Conservation (phyloP, 2,113 vertebrate genomes). For the Catharus fuscescens region DNA sequence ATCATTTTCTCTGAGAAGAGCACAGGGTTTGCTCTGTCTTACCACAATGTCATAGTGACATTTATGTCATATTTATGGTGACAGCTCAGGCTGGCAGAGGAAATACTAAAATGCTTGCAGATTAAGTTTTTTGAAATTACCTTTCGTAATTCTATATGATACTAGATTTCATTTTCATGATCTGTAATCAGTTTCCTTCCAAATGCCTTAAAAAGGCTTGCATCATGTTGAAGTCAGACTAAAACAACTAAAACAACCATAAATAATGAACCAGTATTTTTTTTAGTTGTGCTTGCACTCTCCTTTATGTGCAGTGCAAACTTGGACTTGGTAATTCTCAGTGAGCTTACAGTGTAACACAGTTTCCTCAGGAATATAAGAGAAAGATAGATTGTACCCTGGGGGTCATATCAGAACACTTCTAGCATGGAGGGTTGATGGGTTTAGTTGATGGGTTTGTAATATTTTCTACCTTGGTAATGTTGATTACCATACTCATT, state of each 20-base stretch:
- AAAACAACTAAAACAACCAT: neutral
- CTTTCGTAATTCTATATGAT: neutral
- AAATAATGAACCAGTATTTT: neutral
- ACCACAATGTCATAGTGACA: too few relatives aligned
- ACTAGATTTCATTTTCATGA: neutral
- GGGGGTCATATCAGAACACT: neutral
- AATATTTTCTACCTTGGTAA: neutral
- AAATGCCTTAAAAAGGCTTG: neutral
- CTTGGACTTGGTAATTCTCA: neutral
- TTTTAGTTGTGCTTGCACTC: neutral
- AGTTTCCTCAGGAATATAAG: neutral
- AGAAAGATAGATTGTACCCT: neutral
- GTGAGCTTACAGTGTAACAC: neutral
- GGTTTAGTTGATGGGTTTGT: neutral
- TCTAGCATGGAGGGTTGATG: neutral
- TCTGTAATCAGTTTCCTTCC: neutral
- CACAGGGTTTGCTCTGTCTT: neutral
- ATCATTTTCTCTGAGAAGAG: neutral
- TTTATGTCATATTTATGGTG: neutral
- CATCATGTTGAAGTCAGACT: neutral
- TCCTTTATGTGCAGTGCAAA: neutral
- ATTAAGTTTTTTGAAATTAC: neutral
- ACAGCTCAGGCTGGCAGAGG: neutral
- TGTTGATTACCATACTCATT: neutral
- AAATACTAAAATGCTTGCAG: neutral